Percentiles rank a stretch among this genome's conserved stretches.
Conservation (phyloP, 2,113 vertebrate genomes). For the Perca schrenkii region DNA sequence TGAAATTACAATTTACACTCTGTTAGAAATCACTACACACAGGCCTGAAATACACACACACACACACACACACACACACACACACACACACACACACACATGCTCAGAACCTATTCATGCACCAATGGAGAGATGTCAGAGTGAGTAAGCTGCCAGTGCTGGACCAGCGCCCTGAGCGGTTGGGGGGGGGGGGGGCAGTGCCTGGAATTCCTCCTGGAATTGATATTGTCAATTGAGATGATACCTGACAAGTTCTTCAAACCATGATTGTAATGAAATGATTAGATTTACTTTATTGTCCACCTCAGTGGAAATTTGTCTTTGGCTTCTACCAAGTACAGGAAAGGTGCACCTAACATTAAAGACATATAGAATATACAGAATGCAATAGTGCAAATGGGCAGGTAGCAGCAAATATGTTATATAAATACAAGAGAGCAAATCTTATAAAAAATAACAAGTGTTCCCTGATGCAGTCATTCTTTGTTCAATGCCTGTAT, state of each 20-base stretch:
- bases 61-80: too few relatives aligned
- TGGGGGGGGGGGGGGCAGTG: too few relatives aligned
- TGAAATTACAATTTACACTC: too few relatives aligned
- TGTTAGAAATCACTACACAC: too few relatives aligned
- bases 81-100: too few relatives aligned
- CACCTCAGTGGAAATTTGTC: too few relatives aligned
- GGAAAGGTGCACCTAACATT: not conserved
- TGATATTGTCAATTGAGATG: not conserved
- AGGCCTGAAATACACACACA: too few relatives aligned
- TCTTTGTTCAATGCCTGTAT: not conserved
- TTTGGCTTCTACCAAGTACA: not conserved
- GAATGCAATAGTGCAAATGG: not conserved
- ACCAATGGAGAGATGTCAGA: too few relatives aligned
- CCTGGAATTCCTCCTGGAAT: not conserved
- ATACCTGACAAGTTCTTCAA: not conserved
- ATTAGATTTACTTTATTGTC: not conserved
- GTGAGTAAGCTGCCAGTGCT: too few relatives aligned
- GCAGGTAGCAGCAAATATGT: not conserved
- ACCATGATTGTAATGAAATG: not conserved
- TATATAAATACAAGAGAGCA: not conserved
- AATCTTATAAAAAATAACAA: not conserved
- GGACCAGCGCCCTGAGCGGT: too few relatives aligned
- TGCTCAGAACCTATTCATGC: too few relatives aligned
- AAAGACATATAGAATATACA: not conserved
- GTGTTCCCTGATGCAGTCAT: not conserved